Evolutionary conservation across 2,888 invertebrate species (phyloP).

Genomic region (Drosophila glabriapex): DNA sequence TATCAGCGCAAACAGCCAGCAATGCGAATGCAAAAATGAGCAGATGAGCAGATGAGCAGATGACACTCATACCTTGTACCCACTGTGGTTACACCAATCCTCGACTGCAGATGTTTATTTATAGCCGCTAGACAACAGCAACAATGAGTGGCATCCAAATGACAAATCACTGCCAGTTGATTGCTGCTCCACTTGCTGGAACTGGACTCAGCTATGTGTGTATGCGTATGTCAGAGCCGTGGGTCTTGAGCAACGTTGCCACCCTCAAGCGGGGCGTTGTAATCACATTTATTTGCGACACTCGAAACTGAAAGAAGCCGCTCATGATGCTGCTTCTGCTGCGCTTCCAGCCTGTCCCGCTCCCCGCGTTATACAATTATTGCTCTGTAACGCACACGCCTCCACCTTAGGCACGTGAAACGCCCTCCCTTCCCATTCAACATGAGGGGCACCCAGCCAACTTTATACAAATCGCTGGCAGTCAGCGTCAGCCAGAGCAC

Average conservation of each 20-base stretch:
- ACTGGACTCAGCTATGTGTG: background rate
- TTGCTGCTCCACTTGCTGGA: background rate
- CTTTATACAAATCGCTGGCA: constrained; percentile 73
- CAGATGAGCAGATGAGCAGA: constrained; percentile 15
- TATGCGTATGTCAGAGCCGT: background rate
- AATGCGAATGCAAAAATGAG: constrained; percentile 15
- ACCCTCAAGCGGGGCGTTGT: constrained; percentile 48
- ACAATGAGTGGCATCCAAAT: constrained; percentile 56
- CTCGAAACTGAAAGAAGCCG: constrained; percentile 38
- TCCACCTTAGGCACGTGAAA: constrained; percentile 10
- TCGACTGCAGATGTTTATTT: constrained; percentile 67
- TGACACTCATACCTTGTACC: constrained; percentile 18
- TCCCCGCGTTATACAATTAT: constrained; percentile 58
- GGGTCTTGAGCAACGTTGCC: constrained; percentile 22
- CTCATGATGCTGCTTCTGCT: constrained; percentile 5
- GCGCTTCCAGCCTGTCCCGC: constrained; percentile 1
- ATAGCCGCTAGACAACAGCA: constrained; percentile 47
- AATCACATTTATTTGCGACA: constrained; percentile 79
- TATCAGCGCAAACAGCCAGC: background rate
- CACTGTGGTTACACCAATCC: constrained; percentile 26
- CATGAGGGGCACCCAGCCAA: constrained; percentile 18
- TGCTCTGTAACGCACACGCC: constrained; percentile 70
- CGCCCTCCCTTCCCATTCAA: background rate
- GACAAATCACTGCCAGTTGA: constrained; percentile 71
- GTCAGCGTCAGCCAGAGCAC: constrained; percentile 26